Conservation (phyloP, 2,113 vertebrate species). For the Tragelaphus imberbis region DNA sequence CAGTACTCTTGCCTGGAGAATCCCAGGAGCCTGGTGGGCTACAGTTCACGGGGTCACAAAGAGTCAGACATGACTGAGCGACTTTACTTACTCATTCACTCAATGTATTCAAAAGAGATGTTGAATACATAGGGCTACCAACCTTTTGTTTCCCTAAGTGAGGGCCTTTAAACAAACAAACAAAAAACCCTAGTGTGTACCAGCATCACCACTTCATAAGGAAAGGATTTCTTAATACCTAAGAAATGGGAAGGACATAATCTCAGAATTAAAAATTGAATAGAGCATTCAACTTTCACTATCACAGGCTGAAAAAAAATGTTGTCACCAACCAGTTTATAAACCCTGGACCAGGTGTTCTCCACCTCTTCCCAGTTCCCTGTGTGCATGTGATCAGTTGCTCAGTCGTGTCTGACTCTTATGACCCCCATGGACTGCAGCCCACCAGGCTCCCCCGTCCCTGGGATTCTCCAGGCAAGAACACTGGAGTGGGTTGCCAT, state of each 20-base stretch:
- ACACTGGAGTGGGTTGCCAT: background rate
- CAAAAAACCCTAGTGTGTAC: background rate
- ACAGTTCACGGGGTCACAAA: too few species aligned
- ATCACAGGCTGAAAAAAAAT: background rate
- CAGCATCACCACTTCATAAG: background rate
- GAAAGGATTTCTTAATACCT: background rate
- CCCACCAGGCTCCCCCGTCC: background rate
- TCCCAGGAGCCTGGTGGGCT: too few species aligned
- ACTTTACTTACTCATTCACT: too few species aligned
- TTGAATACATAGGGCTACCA: background rate
- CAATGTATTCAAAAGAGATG: background rate
- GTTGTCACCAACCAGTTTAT: background rate
- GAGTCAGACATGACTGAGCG: too few species aligned
- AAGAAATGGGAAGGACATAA: background rate
- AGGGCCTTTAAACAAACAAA: background rate
- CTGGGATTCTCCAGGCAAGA: background rate
- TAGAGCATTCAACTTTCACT: background rate
- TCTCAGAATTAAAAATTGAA: conserved; percentile 1
- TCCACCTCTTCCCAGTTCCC: background rate
- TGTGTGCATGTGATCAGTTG: rapidly evolving
- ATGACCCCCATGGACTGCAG: background rate
- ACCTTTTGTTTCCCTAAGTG: background rate
- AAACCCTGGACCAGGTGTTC: background rate
- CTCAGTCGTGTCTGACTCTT: background rate
- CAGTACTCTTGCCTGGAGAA: too few species aligned